Evolutionary conservation across 2,113 vertebrate species (phyloP).

Genomic region (Percopsis transmontana): DNA sequence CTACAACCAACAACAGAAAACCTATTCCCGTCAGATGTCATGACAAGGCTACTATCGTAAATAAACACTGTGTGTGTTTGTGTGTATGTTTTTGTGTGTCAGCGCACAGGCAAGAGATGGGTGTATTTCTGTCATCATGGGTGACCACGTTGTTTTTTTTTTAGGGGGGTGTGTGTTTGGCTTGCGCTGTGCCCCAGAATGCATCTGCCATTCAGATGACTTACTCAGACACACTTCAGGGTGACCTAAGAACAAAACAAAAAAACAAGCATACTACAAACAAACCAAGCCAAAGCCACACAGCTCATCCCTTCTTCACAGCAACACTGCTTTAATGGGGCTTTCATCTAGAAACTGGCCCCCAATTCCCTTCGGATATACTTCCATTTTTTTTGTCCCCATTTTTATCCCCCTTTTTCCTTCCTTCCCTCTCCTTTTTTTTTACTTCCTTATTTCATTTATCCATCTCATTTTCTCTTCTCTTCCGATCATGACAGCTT

Average conservation of each 20-base stretch:
- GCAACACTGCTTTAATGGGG: conserved; percentile 40
- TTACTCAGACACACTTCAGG: conserved; percentile 59
- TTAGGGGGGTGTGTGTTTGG: not conserved
- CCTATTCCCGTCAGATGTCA: conserved; percentile 31
- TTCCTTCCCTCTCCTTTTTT: not conserved
- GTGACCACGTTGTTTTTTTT: conserved; percentile 2
- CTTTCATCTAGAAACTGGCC: conserved; percentile 22
- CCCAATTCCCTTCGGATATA: conserved; percentile 10
- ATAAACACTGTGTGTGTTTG: conserved; percentile 34
- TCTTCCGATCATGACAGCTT: conserved; percentile 15
- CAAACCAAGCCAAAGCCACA: conserved; percentile 43
- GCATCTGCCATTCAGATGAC: conserved; percentile 59
- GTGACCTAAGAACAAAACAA: conserved; percentile 52
- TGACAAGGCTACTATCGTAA: conserved; percentile 38
- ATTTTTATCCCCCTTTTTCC: not conserved
- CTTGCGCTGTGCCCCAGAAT: conserved; percentile 28
- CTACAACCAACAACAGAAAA: conserved; percentile 34
- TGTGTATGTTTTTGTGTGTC: conserved; percentile 7
- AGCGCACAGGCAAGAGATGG: conserved; percentile 9
- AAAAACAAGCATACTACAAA: conserved; percentile 52
- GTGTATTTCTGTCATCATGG: conserved; percentile 21
- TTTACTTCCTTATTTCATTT: conserved; percentile 25
- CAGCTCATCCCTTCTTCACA: conserved; percentile 21
- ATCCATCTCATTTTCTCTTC: not conserved
- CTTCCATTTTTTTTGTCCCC: conserved; percentile 10